Evolutionary conservation across 2,888 invertebrate species (phyloP), one percentile per base, ranked within the genome.

Genomic region (Caenorhabditis afra): DNA sequence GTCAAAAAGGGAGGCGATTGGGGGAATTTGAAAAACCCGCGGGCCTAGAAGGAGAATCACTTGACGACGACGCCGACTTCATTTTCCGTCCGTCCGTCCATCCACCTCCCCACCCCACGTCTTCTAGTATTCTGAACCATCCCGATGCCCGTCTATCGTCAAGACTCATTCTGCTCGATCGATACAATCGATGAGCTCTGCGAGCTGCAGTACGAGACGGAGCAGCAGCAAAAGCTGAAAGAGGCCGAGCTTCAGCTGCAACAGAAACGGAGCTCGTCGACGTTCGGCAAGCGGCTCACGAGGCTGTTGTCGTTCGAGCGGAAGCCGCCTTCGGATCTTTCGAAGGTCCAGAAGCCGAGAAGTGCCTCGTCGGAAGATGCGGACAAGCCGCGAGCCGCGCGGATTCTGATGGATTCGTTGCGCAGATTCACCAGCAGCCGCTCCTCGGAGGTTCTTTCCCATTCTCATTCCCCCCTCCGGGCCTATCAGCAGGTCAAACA

Each of bases 171-270:
- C 44, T 45, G 52, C 59, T 64, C 77, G 0, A 70, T 79, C 45
- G 79, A 79, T 44, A 79, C 79, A 5, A 75, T 80, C 35, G 80
- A 75, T 23, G 71, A 75, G 53, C 73, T 79, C 23, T 79, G 79
- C 41, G 79, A 68, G 35, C 64, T 73, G 0, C 79, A 79, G 47
- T 79, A 75, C 47, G 41, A 41, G 12, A 52, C 29, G 5, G 79
- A 74, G 70, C 64, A 68, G 22, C 57, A 65, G 47, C 35, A 67
- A 23, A 41, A 58, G 49, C 49, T 20, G 7, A 23, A 74, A 53
- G 59, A 61, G 47, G 66, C 59, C 14, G 62, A 61, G 47, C 22
- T 62, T 1, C 66, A 55, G 14, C 66, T n/a, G n/a, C n/a, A 7
- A 5, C 29, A 59, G 22, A 66, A 66, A 53, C 37, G 66, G 14